Base-by-base conservation (phyloP, 2,888 invertebrate genomes). In the Sinodicranocentrus sp. region DNA sequence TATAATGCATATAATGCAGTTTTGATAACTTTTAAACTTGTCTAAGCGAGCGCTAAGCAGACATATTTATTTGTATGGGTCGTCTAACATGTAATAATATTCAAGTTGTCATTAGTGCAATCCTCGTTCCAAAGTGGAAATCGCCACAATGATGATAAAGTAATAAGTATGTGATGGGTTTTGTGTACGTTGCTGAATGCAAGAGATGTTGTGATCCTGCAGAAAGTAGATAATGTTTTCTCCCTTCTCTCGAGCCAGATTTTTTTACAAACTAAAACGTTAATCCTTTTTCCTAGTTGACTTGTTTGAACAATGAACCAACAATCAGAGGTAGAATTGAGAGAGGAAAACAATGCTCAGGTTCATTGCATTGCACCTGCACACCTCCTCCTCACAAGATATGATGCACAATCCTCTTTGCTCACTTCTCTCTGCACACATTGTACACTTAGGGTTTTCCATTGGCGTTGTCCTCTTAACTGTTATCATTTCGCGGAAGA, bases 401-500 rank as follows among this genome's bases (percentile, higher is more conserved):
- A 21, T 61, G 28, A 61, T 28, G 61, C 33, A 25, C 48, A 48
- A 48, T 48, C n/a, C 48, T 39, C 15, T 48, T n/a, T 39, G 39
- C 13, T n/a, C n/a, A n/a, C n/a, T n/a, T n/a, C n/a, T n/a, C n/a
- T n/a, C 13, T 48, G 48, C 48, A 48, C n/a, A n/a, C 48, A 48
- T 39, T 39, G 39, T 39, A 39, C 13, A 39, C 39, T 39, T 39
- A 8, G 6, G 5, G 13, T n/a, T n/a, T 48, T 48, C n/a, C 3
- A 3, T 48, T 48, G 8, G 25, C 25, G 63, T 63, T 33, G 28
- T 17, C 43, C 13, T 23, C 10, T 65, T 65, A 43, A 65, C 65
- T 65, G 65, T 65, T 65, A 65, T 65, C 65, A 39, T 43, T 65
- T 65, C 65, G 65, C 23, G 65, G 65, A 65, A 65, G 2, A 63